Conservation (phyloP, 2,888 invertebrate species). For the Clivina fossor region DNA sequence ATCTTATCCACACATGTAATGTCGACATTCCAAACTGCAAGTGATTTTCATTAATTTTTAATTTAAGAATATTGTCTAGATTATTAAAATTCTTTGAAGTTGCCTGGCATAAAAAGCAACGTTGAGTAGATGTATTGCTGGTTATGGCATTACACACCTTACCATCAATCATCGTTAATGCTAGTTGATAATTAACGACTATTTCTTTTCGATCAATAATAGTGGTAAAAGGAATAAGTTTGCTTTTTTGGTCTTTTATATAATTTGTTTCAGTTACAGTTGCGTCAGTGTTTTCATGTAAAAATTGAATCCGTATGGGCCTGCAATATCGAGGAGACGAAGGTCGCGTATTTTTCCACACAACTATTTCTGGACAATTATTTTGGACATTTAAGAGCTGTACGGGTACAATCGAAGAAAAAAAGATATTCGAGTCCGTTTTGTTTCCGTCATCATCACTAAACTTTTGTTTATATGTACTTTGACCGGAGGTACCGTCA, state of each 20-base stretch:
- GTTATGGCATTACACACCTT: conserved; percentile 41
- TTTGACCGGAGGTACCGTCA: too few species aligned
- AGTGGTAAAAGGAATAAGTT: background rate
- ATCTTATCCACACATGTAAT: too few species aligned
- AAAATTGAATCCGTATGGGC: conserved; percentile 27
- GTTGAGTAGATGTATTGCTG: conserved; percentile 35
- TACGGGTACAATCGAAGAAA: background rate
- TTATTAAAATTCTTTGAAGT: conserved; percentile 40
- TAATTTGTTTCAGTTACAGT: background rate
- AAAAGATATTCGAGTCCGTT: background rate
- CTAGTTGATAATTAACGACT: conserved; percentile 30
- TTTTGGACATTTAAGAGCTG: background rate
- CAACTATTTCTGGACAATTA: background rate
- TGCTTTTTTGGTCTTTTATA: background rate
- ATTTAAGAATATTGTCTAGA: conserved; percentile 30
- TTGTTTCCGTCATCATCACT: background rate
- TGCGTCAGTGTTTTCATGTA: conserved; percentile 21
- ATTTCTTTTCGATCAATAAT: background rate
- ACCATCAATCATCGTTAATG: conserved; percentile 44
- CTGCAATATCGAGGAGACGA: conserved; percentile 32
- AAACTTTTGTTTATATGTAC: too few species aligned
- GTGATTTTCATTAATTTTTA: conserved; percentile 25
- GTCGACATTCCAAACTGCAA: conserved; percentile 41
- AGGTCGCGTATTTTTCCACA: conserved; percentile 15
- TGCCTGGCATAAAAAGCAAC: conserved; percentile 38